These are phyloP conservation scores for Halisarca cf. caerulea DNA, from an alignment of 37 sponge, comb jelly and placozoan genomes.

Conservation along the genomic window DNA sequence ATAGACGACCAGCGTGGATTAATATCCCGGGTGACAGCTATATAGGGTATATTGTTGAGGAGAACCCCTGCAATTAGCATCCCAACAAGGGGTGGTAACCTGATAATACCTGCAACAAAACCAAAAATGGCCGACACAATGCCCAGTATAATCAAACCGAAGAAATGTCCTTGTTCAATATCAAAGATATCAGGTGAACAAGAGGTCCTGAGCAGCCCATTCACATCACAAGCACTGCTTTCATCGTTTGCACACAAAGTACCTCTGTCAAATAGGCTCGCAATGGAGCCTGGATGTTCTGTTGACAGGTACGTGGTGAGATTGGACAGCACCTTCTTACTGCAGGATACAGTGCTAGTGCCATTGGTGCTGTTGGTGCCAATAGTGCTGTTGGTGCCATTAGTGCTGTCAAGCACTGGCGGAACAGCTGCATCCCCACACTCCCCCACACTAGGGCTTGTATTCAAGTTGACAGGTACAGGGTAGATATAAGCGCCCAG, in stretches of 20 bases:
- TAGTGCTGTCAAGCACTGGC: neutral
- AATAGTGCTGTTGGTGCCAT: neutral
- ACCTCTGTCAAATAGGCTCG: neutral
- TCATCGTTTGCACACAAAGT: neutral
- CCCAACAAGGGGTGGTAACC: slow-evolving; percentile 86
- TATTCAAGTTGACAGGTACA: neutral
- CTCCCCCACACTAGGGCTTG: neutral
- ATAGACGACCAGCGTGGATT: slow-evolving; percentile 62
- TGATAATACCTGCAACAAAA: slow-evolving; percentile 49
- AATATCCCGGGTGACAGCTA: slow-evolving; percentile 58
- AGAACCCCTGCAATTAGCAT: slow-evolving; percentile 92
- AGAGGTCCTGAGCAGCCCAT: neutral
- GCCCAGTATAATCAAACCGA: slow-evolving; percentile 60
- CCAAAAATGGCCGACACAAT: slow-evolving; percentile 57
- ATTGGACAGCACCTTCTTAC: neutral
- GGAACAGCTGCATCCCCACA: neutral
- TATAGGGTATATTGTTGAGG: slow-evolving; percentile 68
- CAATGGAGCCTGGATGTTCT: no score
- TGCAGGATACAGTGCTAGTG: neutral
- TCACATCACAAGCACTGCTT: neutral
- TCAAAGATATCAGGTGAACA: slow-evolving; percentile 7
- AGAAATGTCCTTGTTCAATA: slow-evolving; percentile 63
- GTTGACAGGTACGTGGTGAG: no score
- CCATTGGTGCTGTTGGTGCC: neutral
- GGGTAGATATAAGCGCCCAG: slow-evolving; percentile 40